These are phyloP conservation scores for Ophion ventricosus DNA, from an alignment of 2,888 invertebrate genomes.

Conservation along the genomic window DNA sequence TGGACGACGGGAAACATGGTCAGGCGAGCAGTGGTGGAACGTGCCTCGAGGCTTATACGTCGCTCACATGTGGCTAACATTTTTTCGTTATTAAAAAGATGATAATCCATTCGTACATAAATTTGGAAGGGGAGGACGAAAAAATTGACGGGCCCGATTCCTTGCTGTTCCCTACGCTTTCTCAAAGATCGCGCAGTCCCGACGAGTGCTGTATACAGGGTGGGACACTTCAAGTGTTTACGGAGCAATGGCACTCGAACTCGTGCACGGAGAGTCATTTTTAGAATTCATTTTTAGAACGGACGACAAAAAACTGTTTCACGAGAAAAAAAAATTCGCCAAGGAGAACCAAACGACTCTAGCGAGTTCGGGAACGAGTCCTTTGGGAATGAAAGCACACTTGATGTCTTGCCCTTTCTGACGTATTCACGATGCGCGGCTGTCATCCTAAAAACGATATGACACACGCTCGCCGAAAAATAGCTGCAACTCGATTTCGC, in stretches of 20 bases:
- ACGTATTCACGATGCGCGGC: no score
- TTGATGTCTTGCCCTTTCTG: no score
- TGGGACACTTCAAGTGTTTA: no score
- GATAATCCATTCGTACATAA: constrained; percentile 31
- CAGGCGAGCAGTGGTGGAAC: not conserved
- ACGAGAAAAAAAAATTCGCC: no score
- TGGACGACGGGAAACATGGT: constrained; percentile 6
- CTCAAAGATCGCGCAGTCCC: not conserved
- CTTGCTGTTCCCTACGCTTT: not conserved
- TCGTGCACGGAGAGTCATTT: no score
- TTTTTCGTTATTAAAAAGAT: not conserved
- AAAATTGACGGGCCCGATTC: constrained; percentile 33
- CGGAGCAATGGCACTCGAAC: no score
- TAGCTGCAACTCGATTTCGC: not conserved
- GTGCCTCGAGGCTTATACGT: not conserved
- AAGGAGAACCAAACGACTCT: no score
- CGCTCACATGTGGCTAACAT: not conserved
- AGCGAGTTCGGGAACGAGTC: no score
- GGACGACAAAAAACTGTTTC: no score
- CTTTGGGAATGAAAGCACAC: no score
- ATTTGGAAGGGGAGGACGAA: constrained; percentile 65
- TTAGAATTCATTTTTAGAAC: no score
- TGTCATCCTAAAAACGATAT: not conserved
- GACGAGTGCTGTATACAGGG: no score
- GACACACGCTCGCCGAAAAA: not conserved